Conservation (phyloP, 2,113 vertebrate genomes). For the Capra hircus region DNA sequence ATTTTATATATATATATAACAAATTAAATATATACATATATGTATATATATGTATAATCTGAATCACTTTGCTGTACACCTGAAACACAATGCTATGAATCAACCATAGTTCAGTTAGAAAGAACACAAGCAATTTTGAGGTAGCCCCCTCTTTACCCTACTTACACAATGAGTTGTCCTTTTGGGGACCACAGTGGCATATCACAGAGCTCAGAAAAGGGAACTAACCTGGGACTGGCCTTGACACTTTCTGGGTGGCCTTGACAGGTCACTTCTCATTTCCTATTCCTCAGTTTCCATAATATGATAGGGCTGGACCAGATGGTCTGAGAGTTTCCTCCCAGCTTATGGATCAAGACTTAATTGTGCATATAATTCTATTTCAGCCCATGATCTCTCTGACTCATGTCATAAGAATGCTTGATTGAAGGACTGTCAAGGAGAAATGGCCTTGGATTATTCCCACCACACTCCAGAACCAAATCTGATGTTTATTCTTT, state of each 20-base stretch:
- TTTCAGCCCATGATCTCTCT: neutral
- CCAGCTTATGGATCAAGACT: neutral
- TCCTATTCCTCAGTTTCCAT: neutral
- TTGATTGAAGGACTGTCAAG: neutral
- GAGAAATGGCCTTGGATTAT: neutral
- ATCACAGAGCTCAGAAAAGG: neutral
- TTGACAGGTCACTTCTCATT: neutral
- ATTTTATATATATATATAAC: neutral
- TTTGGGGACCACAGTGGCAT: neutral
- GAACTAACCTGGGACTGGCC: neutral
- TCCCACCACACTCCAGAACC: neutral
- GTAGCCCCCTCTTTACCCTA: neutral
- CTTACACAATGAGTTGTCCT: neutral
- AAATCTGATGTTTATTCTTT: neutral
- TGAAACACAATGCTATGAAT: neutral
- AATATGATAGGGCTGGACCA: neutral
- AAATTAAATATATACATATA: neutral
- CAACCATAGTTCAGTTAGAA: neutral
- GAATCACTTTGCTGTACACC: neutral
- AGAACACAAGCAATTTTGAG: neutral
- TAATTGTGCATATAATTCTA: neutral
- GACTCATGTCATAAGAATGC: neutral
- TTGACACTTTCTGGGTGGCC: neutral
- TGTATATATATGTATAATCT: neutral
- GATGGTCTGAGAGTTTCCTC: neutral